Conservation (phyloP, 2,888 invertebrate genomes). For the Dysmachus trigonus region DNA sequence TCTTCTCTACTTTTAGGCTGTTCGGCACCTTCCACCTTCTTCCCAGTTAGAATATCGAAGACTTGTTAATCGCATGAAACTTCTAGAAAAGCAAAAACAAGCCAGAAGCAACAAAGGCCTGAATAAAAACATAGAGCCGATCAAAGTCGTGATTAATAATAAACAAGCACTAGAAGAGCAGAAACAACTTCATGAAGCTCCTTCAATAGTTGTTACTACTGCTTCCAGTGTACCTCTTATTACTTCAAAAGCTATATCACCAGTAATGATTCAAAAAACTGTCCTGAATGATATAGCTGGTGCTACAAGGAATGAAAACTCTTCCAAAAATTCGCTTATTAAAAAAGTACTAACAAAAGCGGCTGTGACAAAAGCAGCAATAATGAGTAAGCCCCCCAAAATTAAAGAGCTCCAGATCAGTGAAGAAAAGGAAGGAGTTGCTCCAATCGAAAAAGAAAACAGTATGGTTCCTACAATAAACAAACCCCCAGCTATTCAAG, state of each 20-base stretch:
- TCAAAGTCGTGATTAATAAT: conserved; percentile 37
- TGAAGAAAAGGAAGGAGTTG: neutral
- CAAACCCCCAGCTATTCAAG: neutral
- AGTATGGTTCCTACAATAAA: neutral
- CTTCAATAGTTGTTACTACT: neutral
- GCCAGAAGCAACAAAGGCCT: conserved; percentile 44
- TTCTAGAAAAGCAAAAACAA: conserved; percentile 59
- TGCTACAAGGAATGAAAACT: neutral
- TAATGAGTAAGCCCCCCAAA: neutral
- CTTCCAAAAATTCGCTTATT: conserved; percentile 17
- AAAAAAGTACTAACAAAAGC: conserved; percentile 49
- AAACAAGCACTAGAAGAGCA: neutral
- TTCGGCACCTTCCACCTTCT: conserved; percentile 61
- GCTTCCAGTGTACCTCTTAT: neutral
- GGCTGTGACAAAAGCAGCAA: neutral
- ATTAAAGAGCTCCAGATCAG: neutral
- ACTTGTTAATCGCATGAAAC: conserved; percentile 61
- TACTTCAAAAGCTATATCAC: neutral
- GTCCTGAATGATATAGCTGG: neutral
- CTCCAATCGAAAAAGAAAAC: neutral
- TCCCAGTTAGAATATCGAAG: conserved; percentile 62
- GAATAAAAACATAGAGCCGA: neutral
- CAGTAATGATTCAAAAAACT: neutral
- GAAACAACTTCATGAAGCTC: neutral
- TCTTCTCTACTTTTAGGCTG: conserved; percentile 56